Conservation (phyloP, 2,888 invertebrate genomes). For the Desoria tigrina region DNA sequence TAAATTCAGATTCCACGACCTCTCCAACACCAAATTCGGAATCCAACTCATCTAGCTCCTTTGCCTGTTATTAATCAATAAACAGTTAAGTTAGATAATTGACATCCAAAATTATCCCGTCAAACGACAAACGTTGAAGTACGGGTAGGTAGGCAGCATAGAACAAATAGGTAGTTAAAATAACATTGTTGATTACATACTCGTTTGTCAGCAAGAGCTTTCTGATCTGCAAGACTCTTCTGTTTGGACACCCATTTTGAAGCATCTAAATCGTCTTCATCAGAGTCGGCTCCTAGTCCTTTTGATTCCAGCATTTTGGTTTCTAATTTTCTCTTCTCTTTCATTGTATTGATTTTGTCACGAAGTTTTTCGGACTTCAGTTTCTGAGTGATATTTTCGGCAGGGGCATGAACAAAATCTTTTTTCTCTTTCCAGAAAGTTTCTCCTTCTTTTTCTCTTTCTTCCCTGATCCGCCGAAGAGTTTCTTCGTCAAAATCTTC, state of each 20-base stretch:
- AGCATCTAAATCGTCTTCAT: constrained; percentile 74
- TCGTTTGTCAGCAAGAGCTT: constrained; percentile 79
- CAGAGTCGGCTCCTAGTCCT: constrained; percentile 67
- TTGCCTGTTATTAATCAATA: constrained; percentile 77
- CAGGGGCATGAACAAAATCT: constrained; percentile 85
- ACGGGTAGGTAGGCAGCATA: too few species aligned
- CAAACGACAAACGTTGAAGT: too few species aligned
- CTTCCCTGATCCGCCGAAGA: constrained; percentile 44
- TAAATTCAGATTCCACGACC: constrained; percentile 76
- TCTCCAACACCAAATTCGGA: constrained; percentile 87
- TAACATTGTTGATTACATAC: constrained; percentile 62
- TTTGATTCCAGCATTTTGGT: constrained; percentile 65
- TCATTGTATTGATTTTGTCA: constrained; percentile 73
- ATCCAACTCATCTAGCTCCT: constrained; percentile 91
- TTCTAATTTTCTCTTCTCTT: constrained; percentile 77
- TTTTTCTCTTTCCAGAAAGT: constrained; percentile 62
- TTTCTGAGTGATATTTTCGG: constrained; percentile 72
- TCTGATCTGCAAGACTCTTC: constrained; percentile 74
- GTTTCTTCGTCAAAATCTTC: constrained; percentile 60
- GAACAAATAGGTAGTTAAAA: too few species aligned
- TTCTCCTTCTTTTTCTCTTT: constrained; percentile 52
- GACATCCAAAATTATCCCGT: background rate
- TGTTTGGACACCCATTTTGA: constrained; percentile 80
- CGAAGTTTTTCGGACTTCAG: constrained; percentile 77
- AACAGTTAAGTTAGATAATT: too few species aligned